Conservation (phyloP, 2,888 invertebrate genomes). For the Spatulosminthurus flaviceps region DNA sequence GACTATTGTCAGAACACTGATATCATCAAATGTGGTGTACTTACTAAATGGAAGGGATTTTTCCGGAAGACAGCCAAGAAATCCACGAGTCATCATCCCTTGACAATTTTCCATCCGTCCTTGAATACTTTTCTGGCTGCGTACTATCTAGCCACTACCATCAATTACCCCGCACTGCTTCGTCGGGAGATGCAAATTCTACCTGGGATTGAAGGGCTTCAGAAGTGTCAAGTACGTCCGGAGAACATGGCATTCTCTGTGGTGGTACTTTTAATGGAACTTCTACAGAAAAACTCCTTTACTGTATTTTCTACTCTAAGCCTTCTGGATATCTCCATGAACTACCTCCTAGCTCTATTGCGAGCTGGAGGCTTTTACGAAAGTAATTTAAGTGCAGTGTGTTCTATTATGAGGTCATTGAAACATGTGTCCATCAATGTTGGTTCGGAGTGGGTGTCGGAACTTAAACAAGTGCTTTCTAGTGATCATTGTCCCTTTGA, state of each 20-base stretch:
- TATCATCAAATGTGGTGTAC: conserved; percentile 67
- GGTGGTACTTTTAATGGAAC: conserved; percentile 69
- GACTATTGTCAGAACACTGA: conserved; percentile 61
- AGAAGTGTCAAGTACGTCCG: conserved; percentile 58
- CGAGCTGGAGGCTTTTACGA: conserved; percentile 70
- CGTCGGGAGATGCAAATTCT: conserved; percentile 70
- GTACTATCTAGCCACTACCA: conserved; percentile 70
- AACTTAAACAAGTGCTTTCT: conserved; percentile 62
- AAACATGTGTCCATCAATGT: conserved; percentile 62
- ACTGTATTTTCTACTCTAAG: conserved; percentile 69
- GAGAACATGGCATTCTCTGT: conserved; percentile 65
- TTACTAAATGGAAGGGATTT: conserved; percentile 66
- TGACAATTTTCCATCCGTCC: conserved; percentile 69
- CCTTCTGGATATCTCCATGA: conserved; percentile 69
- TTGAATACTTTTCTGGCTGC: conserved; percentile 71
- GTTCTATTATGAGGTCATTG: conserved; percentile 68
- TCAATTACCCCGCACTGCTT: conserved; percentile 69
- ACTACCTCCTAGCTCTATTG: conserved; percentile 69
- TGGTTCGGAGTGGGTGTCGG: conserved; percentile 60
- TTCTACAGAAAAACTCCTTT: conserved; percentile 69
- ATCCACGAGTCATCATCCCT: conserved; percentile 48
- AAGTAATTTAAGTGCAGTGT: conserved; percentile 70
- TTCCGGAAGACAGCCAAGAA: conserved; percentile 53
- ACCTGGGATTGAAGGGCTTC: conserved; percentile 65
- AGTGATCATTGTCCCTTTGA: conserved; percentile 64